These are phyloP conservation scores for Alauda arvensis DNA, from an alignment of 2,797 vertebrate species.

Conservation along the genomic window DNA sequence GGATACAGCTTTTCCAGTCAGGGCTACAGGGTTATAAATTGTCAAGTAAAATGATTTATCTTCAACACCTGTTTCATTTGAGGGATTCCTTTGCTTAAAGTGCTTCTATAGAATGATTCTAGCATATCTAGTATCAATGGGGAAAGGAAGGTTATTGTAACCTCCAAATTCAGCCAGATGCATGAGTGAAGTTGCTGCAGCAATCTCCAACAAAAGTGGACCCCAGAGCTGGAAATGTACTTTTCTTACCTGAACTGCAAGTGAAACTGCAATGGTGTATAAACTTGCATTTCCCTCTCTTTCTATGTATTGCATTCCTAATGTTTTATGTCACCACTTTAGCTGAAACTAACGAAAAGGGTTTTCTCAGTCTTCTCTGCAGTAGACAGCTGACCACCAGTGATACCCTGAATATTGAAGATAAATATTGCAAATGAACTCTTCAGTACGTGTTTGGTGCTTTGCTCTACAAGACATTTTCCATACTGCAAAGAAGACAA, in stretches of 20 bases:
- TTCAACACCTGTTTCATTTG: conserved; percentile 34
- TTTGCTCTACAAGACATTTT: not conserved
- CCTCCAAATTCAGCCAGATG: not conserved
- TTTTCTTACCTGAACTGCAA: conserved; percentile 4
- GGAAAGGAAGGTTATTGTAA: not conserved
- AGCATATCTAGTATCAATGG: not conserved
- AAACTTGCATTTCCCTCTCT: not conserved
- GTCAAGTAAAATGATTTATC: conserved; percentile 15
- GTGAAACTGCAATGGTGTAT: not conserved
- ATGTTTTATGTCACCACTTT: not conserved
- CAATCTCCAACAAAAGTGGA: not conserved
- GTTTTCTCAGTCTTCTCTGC: not conserved
- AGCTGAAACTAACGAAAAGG: conserved; percentile 5
- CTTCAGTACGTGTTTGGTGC: not conserved
- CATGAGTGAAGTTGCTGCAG: not conserved
- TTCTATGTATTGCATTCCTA: conserved; percentile 12
- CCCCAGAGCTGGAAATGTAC: not conserved
- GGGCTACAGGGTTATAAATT: not conserved
- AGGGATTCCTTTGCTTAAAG: conserved; percentile 10
- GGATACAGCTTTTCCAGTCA: not conserved
- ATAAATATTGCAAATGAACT: not conserved
- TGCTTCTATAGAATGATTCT: not conserved
- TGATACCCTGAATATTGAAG: not conserved
- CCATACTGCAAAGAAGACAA: not conserved
- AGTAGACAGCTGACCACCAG: not conserved